Base-by-base conservation (phyloP, 2,888 invertebrate genomes). In the Melieria picta region DNA sequence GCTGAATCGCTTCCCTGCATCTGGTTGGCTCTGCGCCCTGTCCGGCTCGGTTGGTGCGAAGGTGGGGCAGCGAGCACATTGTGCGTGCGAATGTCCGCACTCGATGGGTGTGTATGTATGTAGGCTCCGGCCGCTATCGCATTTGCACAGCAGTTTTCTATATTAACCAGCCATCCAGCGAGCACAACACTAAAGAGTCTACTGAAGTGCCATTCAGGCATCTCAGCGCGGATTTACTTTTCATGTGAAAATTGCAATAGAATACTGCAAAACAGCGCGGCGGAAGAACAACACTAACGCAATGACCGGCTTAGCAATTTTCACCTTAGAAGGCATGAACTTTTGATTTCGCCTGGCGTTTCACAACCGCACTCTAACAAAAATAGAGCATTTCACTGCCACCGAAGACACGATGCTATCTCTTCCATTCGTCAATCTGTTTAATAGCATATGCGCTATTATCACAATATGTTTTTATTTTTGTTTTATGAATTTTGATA, bases 141-240 rank as follows among this genome's bases (percentile, higher is more conserved):
- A 57, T 57, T 52, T 62, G 63, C 66, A 30, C 30, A 30, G 30
- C 30, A 55, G 57, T 67, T 66, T 67, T 66, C 62, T 66, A 66
- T 62, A 57, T 62, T 67, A 63, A 71, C 67, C 52, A 62, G 45
- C 47, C 47, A 63, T 62, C 56, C 30, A 71, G 57, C n/a, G 13
- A 52, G 52, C 52, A 52, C 30, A 30, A 52, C 13, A 52, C 5
- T 52, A 52, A n/a, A 52, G 13, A 5, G 5, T 52, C 13, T 5
- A 52, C 5, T n/a, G 5, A 5, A 52, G 6, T 52, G 5, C 5
- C 13, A 52, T 52, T 11, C 13, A 52, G 5, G 52, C 11, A 52
- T 52, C 11, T 11, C 9, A 52, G 52, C 6, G 9, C 13, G 13
- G 52, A 52, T 30, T 30, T 30, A 30, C 30, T 30, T 30, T 30